Evolutionary conservation across 2,797 vertebrate species (phyloP).

Genomic region (Petrocephalus sullivani): DNA sequence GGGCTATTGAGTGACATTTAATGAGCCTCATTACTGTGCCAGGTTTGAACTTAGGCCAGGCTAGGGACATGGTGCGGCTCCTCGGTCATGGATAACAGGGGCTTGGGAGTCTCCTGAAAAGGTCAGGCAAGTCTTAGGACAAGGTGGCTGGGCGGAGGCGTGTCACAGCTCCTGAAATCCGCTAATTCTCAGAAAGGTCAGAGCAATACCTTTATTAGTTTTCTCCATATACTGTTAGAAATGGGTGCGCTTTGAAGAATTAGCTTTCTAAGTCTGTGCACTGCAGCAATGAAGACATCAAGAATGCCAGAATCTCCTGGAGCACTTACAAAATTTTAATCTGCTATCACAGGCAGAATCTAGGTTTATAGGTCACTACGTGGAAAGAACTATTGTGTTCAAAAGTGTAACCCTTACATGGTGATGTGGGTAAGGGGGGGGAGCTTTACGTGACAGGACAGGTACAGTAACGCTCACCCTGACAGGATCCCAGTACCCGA

Average conservation of each 20-base stretch:
- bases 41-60: constrained; percentile 9
- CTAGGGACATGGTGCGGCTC: background rate
- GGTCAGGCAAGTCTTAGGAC: background rate
- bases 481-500: constrained; percentile 83
- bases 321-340: background rate
- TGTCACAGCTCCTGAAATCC: background rate
- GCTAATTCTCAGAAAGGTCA: constrained; percentile 4
- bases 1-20: constrained; percentile 6
- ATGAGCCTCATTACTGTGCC: constrained; percentile 19
- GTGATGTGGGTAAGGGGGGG: background rate
- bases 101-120: background rate
- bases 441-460: background rate
- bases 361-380: background rate
- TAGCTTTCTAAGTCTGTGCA: background rate
- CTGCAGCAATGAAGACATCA: background rate
- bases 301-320: background rate
- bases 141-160: background rate
- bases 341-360: background rate
- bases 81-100: constrained; percentile 5
- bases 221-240: background rate
- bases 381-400: background rate
- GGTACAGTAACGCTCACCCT: constrained; percentile 62
- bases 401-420: background rate
- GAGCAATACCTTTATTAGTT: background rate
- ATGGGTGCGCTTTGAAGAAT: background rate